These are phyloP conservation scores for Podarcis lilfordi DNA, from an alignment of 2,797 vertebrate genomes.

Conservation along the genomic window DNA sequence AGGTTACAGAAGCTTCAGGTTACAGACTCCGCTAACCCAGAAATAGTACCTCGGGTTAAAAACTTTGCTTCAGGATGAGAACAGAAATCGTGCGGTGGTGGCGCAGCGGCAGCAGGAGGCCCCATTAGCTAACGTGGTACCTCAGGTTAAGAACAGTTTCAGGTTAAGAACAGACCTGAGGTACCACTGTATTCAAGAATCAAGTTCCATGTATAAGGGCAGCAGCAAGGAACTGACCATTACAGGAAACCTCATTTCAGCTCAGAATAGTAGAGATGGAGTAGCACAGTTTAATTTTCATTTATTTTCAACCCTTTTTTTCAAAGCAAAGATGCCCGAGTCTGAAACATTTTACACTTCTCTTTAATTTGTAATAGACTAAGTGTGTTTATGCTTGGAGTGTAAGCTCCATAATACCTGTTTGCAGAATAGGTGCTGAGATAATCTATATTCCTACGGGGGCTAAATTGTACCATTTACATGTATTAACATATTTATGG, in stretches of 20 bases:
- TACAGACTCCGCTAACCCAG: too few relatives aligned
- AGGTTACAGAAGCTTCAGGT: too few relatives aligned
- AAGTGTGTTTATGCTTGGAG: background rate
- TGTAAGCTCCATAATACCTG: background rate
- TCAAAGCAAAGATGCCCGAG: too few relatives aligned
- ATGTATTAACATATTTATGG: conserved; percentile 27
- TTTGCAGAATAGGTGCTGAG: background rate
- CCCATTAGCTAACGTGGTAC: too few relatives aligned
- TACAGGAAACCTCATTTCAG: background rate
- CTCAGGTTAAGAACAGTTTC: too few relatives aligned
- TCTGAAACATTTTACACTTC: background rate
- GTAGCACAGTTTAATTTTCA: background rate
- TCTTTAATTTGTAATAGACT: background rate
- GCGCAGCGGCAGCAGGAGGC: too few relatives aligned
- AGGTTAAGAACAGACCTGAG: too few relatives aligned
- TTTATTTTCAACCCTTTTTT: background rate
- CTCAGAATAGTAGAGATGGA: background rate
- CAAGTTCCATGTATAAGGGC: background rate
- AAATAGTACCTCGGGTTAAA: too few relatives aligned
- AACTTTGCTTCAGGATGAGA: too few relatives aligned
- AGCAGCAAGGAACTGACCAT: background rate
- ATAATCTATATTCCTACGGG: background rate
- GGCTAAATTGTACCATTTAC: conserved; percentile 6
- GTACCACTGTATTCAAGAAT: background rate
- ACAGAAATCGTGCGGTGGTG: too few relatives aligned